phyloP scores from a whole-genome alignment of 2,888 invertebrate genomes.

The Lepas anatifera region DNA sequence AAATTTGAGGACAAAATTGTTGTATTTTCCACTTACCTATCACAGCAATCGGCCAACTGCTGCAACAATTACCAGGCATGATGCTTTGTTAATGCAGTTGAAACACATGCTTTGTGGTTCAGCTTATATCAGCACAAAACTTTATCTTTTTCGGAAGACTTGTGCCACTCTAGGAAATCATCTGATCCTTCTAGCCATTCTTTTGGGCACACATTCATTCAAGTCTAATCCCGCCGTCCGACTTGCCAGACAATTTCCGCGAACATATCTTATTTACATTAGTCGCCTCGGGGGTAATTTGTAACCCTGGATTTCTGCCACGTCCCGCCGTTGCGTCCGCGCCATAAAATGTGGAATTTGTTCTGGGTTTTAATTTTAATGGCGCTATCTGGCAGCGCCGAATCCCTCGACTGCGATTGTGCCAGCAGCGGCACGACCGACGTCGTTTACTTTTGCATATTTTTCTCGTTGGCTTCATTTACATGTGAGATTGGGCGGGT shows the following conservation, averaged over 20 bases:
- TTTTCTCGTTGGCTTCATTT: slow-evolving; percentile 10
- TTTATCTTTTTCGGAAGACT: too few relatives aligned
- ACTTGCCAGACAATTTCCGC: slow-evolving; percentile 1
- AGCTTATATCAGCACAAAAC: too few relatives aligned
- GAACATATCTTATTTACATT: slow-evolving; percentile 11
- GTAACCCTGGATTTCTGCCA: not conserved
- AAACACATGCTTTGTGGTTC: too few relatives aligned
- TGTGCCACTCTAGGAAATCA: not conserved
- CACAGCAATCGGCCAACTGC: too few relatives aligned
- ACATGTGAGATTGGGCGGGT: slow-evolving; percentile 2
- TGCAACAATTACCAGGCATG: too few relatives aligned
- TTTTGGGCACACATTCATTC: not conserved
- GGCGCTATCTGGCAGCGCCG: slow-evolving; percentile 3
- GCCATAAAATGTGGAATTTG: slow-evolving; percentile 8
- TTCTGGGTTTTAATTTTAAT: slow-evolving; percentile 11
- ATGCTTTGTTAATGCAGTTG: too few relatives aligned
- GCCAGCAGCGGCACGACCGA: not conserved
- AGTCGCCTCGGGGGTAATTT: not conserved
- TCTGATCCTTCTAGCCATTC: not conserved
- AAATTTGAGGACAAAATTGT: too few relatives aligned
- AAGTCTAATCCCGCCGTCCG: not conserved
- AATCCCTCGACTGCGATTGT: not conserved
- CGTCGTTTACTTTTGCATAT: slow-evolving; percentile 8
- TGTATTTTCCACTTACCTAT: too few relatives aligned
- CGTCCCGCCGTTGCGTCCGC: not conserved